Evolutionary conservation across 1,140 invertebrate genomes (phyloP), one percentile per base, ranked within the genome.

Genomic region (Lethrus apterus): DNA sequence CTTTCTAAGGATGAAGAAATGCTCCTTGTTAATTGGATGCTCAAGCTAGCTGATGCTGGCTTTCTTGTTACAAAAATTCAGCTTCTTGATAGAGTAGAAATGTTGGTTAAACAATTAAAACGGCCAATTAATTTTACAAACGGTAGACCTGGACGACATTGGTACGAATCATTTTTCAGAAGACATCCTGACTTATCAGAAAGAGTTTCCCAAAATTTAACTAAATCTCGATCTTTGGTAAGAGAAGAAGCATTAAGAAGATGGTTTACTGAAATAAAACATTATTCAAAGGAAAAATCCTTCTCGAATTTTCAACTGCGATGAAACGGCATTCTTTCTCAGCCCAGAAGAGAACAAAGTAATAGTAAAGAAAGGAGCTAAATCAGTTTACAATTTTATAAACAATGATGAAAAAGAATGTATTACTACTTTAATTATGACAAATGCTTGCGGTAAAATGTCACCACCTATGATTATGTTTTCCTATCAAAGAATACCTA

Each of bases 1-100:
- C 41, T 66, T 5, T 34, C 51, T 5, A 34, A 36, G 14, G 57
- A 60, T 23, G 61, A 59, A 57, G 66, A 65, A 55, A 40, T 49
- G 34, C 41, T 51, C 23, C 40, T 65, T 15, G 48, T 63, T n/a
- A 44, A 50, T 17, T 68, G 63, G 66, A 52, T 64, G 18, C 36
- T 63, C 21, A 50, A 50, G 29, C 64, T 68, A 48, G 58, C 57
- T 10, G 45, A 54, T 46, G 46, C 57, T 32, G 62, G 62, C 15
- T 63, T 67, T 50, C 66, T 67, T 2, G 53, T 65, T 44, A 60
- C 60, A 29, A 52, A 55, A 41, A 56, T 65, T 11, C 40, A 57
- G 34, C 54, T 71, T 3, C 45, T 60, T 26, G 53, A 63, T 49
- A 62, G 59, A 41, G 66, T 68, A 3, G 51, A 67, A 52, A 58